Evolutionary conservation across 1,140 invertebrate genomes (phyloP).

Genomic region (Saccostrea cuccullata): DNA sequence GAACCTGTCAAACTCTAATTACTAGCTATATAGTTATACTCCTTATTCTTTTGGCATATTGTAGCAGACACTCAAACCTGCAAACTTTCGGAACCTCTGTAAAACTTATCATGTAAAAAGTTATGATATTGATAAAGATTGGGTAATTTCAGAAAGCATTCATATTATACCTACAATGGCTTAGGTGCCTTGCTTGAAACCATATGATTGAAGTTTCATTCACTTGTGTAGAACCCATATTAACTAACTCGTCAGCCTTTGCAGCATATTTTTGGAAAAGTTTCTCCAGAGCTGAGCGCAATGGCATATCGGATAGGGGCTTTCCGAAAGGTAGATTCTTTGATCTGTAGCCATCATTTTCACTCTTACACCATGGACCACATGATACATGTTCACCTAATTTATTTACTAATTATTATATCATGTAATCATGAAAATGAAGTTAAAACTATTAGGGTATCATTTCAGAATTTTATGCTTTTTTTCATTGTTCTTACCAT

Average conservation of each 20-base stretch:
- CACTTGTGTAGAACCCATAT: neutral
- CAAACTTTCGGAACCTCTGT: no score
- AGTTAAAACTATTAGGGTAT: neutral
- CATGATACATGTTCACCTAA: neutral
- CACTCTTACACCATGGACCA: neutral
- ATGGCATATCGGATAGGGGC: neutral
- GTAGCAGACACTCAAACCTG: no score
- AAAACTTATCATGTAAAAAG: no score
- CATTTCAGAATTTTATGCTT: neutral
- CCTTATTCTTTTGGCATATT: no score
- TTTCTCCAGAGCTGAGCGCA: neutral
- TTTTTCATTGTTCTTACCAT: no score
- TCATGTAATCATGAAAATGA: neutral
- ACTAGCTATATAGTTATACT: no score
- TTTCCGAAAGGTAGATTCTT: neutral
- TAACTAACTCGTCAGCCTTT: neutral
- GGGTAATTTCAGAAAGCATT: neutral
- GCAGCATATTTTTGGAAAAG: neutral
- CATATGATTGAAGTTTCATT: constrained; percentile 18
- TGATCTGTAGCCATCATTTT: neutral
- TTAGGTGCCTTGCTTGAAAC: neutral
- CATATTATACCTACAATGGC: no score
- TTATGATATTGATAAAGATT: no score
- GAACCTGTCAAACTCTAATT: no score
- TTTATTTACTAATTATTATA: neutral